Evolutionary conservation across 2,888 invertebrate species (phyloP), one percentile per base, ranked within the genome.

Genomic region (Noctua fimbriata): DNA sequence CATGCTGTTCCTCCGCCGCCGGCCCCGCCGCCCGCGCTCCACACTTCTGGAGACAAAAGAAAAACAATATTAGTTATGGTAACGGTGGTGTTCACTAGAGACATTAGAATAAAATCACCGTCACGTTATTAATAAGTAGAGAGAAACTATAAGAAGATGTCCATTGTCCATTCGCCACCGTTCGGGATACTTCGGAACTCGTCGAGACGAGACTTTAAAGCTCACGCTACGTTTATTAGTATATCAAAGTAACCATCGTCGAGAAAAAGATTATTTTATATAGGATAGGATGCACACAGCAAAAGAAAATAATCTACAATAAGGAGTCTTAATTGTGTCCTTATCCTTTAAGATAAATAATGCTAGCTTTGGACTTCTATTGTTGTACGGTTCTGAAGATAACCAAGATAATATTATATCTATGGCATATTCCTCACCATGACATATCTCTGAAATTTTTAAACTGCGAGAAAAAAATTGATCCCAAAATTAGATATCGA

Each of bases 11-110:
- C 92, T 87, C 94, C 92, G 88, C 94, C 96, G 95, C 96, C 97
- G 93, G 94, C 95, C 94, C 95, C 95, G 95, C 95, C 95, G 93
- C 94, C 95, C 97, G 95, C 96, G 90, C 96, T 96, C 97, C 97
- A 97, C 96, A 97, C 97, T 96, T 96, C 97, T 97, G 92, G 0
- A 69, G 82, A 89, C 84, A 90, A 90, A 79, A 79, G 55, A 73
- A 70, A 21, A 65, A 6, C 0, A 14, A 9, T 63, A 32, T 63
- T 63, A 32, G 63, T 63, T 32, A 32, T 32, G 18, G 18, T 63
- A 18, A 32, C 18, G 14, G 41, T 18, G 2, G 16, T 60, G 28
- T 32, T 63, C 18, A 63, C 18, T 18, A 18, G 32, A 63, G 18
- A 32, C 18, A 9, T 28, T 60, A 28, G 28, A 60, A 16, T 28